phyloP scores from a whole-genome alignment of 2,888 invertebrate species.

The Onthophagus sagittarius region DNA sequence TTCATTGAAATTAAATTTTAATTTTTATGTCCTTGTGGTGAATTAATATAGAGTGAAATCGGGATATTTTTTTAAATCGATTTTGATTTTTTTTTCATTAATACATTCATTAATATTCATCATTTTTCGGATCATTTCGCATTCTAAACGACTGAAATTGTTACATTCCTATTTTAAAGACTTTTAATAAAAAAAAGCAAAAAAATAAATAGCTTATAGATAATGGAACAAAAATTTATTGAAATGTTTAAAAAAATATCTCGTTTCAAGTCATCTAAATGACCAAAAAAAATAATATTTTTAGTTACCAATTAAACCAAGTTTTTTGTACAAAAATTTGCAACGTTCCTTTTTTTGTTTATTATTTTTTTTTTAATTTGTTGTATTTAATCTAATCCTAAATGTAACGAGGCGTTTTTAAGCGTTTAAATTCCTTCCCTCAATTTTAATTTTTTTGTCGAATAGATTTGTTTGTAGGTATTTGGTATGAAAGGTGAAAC shows the following conservation, averaged over 20 bases:
- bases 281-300: constrained; percentile 17
- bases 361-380: constrained; percentile 9
- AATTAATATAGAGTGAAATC: not conserved
- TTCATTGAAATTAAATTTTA: not conserved
- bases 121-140: not conserved
- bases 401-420: not conserved
- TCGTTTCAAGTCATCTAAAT: constrained; percentile 11
- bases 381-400: not conserved
- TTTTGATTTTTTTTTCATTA: not conserved
- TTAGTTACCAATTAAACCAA: constrained; percentile 49
- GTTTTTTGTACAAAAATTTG: constrained; percentile 47
- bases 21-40: constrained; percentile 9
- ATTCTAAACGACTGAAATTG: not conserved
- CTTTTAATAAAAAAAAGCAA: not conserved
- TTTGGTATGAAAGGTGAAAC: not conserved
- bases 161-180: constrained; percentile 7
- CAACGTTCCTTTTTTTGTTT: constrained; percentile 44
- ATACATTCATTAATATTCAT: not conserved
- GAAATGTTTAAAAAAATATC: constrained; percentile 2
- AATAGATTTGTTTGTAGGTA: not conserved
- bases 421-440: constrained; percentile 3
- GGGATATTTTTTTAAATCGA: too few species aligned
- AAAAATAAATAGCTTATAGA: not conserved
- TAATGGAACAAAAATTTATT: not conserved
- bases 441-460: constrained; percentile 1